Conservation (phyloP, 2,888 invertebrate genomes). For the Coelogynopora nodosa region DNA sequence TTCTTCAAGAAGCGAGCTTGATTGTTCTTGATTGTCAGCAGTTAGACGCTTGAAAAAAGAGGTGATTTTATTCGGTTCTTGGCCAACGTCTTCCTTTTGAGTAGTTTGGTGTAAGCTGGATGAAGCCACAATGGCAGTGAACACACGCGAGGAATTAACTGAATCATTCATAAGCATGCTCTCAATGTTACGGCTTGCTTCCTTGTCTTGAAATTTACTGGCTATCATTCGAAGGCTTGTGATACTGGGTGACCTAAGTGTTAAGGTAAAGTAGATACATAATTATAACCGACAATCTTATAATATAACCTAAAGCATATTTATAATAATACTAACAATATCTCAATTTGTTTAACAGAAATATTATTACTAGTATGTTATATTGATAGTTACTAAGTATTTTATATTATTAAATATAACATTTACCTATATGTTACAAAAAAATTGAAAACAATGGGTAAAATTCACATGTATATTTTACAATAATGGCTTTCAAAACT, state of each 20-base stretch:
- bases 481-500: no score
- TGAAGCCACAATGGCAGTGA: not conserved
- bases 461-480: no score
- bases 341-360: no score
- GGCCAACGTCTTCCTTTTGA: not conserved
- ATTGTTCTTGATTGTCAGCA: not conserved
- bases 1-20: not conserved
- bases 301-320: no score
- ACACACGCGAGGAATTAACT: not conserved
- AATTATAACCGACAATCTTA: no score
- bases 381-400: no score
- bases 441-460: no score
- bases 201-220: not conserved
- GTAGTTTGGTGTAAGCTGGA: not conserved
- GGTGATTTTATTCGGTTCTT: not conserved
- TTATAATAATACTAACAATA: no score
- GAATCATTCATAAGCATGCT: not conserved
- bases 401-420: no score
- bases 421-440: no score
- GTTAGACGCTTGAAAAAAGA: not conserved
- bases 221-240: conserved; percentile 18
- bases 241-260: not conserved
- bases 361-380: no score
- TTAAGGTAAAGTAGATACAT: no score
- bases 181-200: conserved; percentile 8